A percentile compares a stretch with the other conserved stretches of the same genome.
These are phyloP conservation scores for Alsophila aescularia DNA, from an alignment of 2,888 invertebrate species.

Conservation along the genomic window DNA sequence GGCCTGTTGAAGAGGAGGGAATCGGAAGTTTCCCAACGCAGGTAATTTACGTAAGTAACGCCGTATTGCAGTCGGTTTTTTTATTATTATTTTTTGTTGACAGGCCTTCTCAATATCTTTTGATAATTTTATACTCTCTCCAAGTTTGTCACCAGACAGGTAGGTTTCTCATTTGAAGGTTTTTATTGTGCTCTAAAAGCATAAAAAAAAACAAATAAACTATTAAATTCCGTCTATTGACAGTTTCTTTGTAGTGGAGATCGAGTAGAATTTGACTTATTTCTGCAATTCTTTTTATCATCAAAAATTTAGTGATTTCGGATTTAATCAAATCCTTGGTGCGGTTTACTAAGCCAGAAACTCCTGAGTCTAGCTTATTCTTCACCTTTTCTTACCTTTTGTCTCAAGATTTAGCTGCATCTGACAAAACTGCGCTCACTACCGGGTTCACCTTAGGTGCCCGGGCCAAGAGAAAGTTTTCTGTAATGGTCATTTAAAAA, in stretches of 20 bases:
- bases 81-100: constrained; percentile 2
- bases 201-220: neutral
- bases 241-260: neutral
- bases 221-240: neutral
- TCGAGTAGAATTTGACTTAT: constrained; percentile 3
- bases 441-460: constrained; percentile 7
- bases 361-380: constrained; percentile 6
- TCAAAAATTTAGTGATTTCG: neutral
- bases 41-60: neutral
- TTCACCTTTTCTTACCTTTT: constrained; percentile 2
- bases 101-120: neutral
- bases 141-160: neutral
- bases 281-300: constrained; percentile 4
- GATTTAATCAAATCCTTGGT: neutral
- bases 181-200: neutral
- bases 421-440: neutral
- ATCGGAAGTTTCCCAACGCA: neutral
- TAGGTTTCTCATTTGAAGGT: neutral
- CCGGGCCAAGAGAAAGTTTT: neutral
- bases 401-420: constrained; percentile 3
- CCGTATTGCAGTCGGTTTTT: neutral
- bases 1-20: neutral
- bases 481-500: neutral
- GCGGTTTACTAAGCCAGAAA: constrained; percentile 4
- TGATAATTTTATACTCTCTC: neutral